phyloP scores from a whole-genome alignment of 2,888 invertebrate genomes.

The Cryptocheilus praepositus region DNA sequence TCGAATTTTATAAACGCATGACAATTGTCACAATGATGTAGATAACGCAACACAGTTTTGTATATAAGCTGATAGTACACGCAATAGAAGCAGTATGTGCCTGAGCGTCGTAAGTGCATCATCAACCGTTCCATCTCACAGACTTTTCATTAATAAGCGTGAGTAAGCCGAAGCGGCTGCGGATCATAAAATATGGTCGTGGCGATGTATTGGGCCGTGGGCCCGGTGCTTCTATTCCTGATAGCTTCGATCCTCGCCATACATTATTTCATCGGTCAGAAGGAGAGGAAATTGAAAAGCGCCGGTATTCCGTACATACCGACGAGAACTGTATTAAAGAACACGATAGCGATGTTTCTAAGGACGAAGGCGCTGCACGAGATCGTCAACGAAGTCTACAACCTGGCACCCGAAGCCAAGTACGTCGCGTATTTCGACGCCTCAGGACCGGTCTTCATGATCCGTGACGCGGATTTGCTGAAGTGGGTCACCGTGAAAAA shows the following conservation, averaged over 20 bases:
- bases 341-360: conserved; percentile 28
- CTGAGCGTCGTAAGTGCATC: too few species aligned
- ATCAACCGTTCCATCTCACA: too few species aligned
- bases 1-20: too few species aligned
- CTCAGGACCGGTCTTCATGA: conserved; percentile 50
- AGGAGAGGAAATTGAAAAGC: conserved; percentile 27
- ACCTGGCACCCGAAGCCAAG: conserved; percentile 41
- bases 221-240: conserved; percentile 19
- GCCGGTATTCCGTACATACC: conserved; percentile 34
- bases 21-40: too few species aligned
- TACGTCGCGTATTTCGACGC: conserved; percentile 58
- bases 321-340: conserved; percentile 41
- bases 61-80: too few species aligned
- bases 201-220: background rate
- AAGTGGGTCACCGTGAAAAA: conserved; percentile 56
- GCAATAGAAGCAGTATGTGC: too few species aligned
- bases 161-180: too few species aligned
- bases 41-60: too few species aligned
- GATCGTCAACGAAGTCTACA: conserved; percentile 33
- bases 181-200: too few species aligned
- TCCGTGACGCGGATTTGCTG: conserved; percentile 65
- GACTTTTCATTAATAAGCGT: too few species aligned
- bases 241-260: conserved; percentile 15
- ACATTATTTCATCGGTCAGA: conserved; percentile 26
- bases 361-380: conserved; percentile 24